These are phyloP conservation scores for Drosophila kuntzei DNA, from an alignment of 2,888 invertebrate species.

Conservation along the genomic window DNA sequence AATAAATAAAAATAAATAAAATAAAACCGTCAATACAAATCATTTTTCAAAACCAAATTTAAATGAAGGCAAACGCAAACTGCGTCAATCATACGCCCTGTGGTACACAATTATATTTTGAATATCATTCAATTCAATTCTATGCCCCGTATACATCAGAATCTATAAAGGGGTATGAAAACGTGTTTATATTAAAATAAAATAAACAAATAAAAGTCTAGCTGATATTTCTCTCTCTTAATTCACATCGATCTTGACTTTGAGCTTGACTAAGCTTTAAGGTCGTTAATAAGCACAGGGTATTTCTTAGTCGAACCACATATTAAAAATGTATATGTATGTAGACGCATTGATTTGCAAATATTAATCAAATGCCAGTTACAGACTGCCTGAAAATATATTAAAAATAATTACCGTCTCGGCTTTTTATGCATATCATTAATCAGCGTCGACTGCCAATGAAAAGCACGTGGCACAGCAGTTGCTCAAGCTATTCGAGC, in stretches of 20 bases:
- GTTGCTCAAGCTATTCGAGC: conserved; percentile 5
- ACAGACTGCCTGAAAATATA: conserved; percentile 60
- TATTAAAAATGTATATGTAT: conserved; percentile 16
- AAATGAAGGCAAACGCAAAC: conserved; percentile 30
- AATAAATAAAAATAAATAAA: conserved; percentile 3
- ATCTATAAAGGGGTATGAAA: background rate
- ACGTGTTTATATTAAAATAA: background rate
- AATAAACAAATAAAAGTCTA: background rate
- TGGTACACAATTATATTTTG: conserved; percentile 19
- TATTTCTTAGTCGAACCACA: background rate
- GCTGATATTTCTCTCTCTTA: background rate
- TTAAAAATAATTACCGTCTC: conserved; percentile 73
- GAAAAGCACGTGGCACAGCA: conserved; percentile 38
- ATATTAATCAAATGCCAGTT: conserved; percentile 74
- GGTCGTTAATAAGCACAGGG: background rate
- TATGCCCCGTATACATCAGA: background rate
- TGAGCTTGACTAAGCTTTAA: too few relatives aligned
- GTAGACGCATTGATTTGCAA: conserved; percentile 40
- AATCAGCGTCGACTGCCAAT: conserved; percentile 58
- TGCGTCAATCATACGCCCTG: conserved; percentile 63
- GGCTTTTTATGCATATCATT: conserved; percentile 58
- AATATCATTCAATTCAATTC: conserved; percentile 32
- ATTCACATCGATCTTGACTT: background rate
- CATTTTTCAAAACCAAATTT: conserved; percentile 38
- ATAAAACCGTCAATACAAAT: conserved; percentile 24